Evolutionary conservation across 2,113 vertebrate genomes (phyloP).

Genomic region (Fregetta grallaria): DNA sequence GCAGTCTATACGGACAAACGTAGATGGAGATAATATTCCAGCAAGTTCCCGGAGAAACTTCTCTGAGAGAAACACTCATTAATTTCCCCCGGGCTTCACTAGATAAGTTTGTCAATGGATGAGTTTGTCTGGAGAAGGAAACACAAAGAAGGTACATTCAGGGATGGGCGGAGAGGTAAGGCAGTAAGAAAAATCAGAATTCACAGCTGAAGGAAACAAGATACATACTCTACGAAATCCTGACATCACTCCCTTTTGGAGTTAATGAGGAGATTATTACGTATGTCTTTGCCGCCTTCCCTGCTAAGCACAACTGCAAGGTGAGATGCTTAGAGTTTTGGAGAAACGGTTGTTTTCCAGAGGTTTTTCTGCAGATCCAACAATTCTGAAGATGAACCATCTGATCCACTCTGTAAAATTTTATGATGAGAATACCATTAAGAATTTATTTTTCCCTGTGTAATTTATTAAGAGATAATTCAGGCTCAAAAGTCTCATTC

Average conservation of each 20-base stretch:
- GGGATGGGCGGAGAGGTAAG: neutral
- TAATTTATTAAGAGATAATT: neutral
- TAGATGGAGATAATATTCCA: neutral
- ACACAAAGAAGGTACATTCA: neutral
- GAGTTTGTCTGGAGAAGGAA: neutral
- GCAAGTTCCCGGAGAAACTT: neutral
- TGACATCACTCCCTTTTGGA: neutral
- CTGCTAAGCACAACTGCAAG: neutral
- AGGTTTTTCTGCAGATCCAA: neutral
- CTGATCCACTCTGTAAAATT: neutral
- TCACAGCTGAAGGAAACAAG: neutral
- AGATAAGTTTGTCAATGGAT: neutral
- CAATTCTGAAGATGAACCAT: neutral
- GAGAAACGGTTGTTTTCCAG: neutral
- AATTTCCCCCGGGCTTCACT: neutral
- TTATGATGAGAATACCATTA: neutral
- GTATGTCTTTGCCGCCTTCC: rapidly evolving
- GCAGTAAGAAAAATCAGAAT: neutral
- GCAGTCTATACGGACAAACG: neutral
- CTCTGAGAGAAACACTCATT: neutral
- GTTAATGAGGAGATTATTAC: rapidly evolving
- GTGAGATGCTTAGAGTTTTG: neutral
- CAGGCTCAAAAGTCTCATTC: neutral
- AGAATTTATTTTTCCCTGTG: neutral
- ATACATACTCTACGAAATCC: neutral